Base-by-base conservation (phyloP, 2,113 vertebrate genomes). In the Triplophysa siluroides region DNA sequence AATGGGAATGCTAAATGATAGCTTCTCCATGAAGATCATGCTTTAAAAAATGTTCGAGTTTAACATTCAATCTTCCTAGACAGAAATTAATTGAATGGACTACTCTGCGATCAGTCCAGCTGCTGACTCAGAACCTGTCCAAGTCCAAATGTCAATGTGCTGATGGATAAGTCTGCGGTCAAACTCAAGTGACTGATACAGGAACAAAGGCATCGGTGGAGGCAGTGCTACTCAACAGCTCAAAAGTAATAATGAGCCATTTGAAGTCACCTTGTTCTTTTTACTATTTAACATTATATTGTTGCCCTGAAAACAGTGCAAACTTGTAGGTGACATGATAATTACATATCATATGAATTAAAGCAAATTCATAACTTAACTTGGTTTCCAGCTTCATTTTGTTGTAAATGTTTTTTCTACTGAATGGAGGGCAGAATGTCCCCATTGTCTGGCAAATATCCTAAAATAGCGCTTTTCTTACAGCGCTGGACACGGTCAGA, bases 141-240 rank as follows among this genome's bases (percentile, higher is more conserved):
- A 52, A 68, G 26, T 52, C 61, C 76, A 78, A 81, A 81, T 58
- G 79, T 78, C 83, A 84, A 78, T 81, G 68, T 61, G 21, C 66
- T 81, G 79, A 84, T 84, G 75, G 64, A 84, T 84, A 81, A 69
- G 58, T 76, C 63, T 69, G 75, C 68, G 68, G 71, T 78, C 69
- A 50, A 64, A 78, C 54, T 70, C 19, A 73, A 61, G 18, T 66
- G 63, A 78, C 69, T 77, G 67, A 68, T 78, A 64, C 23, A 60
- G 64, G 50, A 78, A 75, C 29, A 23, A 56, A 67, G 33, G 71
- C 70, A 70, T n/a, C 47, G 43, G 75, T 69, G 41, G 60, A 60
- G 72, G 33, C 73, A 76, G 72, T 33, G 18, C 21, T 50, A 4
- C 72, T 76, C 38, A 45, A 72, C 45, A 81, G 60, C 41, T 14